phyloP scores from a whole-genome alignment of 2,797 vertebrate genomes.

The Phyllotis vaccarum region DNA sequence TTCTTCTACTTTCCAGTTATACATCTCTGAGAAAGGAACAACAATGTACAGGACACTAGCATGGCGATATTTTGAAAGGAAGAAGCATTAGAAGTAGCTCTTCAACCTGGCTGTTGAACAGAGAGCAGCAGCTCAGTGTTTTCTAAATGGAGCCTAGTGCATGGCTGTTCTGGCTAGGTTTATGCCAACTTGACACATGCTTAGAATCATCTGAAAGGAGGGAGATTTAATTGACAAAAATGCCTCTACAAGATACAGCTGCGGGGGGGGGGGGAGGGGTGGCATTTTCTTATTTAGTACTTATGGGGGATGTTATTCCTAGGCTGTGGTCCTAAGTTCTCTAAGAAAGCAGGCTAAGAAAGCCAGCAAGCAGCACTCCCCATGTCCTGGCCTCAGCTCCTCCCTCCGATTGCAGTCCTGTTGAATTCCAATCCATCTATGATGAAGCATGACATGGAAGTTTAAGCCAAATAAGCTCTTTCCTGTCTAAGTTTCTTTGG shows the following conservation, averaged over 20 bases:
- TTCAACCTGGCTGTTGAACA: not conserved
- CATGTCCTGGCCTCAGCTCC: not conserved
- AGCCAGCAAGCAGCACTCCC: not conserved
- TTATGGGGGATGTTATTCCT: too few species aligned
- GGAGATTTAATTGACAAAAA: not conserved
- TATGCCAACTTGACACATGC: too few species aligned
- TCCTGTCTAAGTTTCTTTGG: too few species aligned
- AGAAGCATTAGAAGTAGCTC: not conserved
- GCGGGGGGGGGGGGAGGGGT: too few species aligned
- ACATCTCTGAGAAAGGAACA: not conserved
- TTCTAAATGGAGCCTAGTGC: not conserved
- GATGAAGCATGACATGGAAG: not conserved
- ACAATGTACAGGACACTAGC: not conserved
- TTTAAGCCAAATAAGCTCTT: not conserved
- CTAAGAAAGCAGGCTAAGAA: too few species aligned
- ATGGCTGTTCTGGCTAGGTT: not conserved
- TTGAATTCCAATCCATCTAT: not conserved
- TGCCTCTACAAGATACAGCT: not conserved
- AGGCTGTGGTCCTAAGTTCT: too few species aligned
- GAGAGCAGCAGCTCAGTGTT: not conserved
- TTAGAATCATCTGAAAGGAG: not conserved
- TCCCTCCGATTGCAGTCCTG: not conserved
- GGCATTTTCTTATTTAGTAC: not conserved
- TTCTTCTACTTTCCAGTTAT: not conserved
- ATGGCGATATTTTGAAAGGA: not conserved